Percentiles rank a stretch among this genome's conserved stretches.
These are phyloP conservation scores for Oligia strigilis DNA, from an alignment of 2,888 invertebrate species.

Conservation along the genomic window DNA sequence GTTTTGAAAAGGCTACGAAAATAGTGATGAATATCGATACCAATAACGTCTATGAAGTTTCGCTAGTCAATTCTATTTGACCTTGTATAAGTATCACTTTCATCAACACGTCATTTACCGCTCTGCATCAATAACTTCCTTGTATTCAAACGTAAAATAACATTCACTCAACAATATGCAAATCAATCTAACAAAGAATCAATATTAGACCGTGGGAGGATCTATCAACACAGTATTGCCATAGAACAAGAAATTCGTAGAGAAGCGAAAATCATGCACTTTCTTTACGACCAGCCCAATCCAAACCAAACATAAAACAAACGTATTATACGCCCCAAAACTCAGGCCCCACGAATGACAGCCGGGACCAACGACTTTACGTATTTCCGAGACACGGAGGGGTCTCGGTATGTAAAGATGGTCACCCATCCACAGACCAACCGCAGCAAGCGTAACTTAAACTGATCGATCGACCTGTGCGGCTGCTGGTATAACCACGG, in stretches of 20 bases:
- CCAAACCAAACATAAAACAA: not conserved
- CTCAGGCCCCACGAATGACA: too few species aligned
- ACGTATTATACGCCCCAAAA: too few species aligned
- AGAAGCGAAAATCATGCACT: not conserved
- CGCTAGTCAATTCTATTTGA: not conserved
- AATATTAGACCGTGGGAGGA: constrained; percentile 56
- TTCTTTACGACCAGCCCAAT: not conserved
- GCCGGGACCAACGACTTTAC: too few species aligned
- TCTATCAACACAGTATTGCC: constrained; percentile 42
- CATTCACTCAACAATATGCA: constrained; percentile 49
- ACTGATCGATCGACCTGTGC: too few species aligned
- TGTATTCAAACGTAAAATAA: constrained; percentile 29
- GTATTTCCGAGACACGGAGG: too few species aligned
- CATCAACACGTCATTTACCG: constrained; percentile 12
- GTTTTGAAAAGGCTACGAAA: not conserved
- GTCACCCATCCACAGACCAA: too few species aligned
- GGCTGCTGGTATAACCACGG: too few species aligned
- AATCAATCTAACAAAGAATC: constrained; percentile 47
- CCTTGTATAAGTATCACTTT: constrained; percentile 4
- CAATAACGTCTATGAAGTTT: not conserved
- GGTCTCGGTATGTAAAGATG: too few species aligned
- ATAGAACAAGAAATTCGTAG: constrained; percentile 7
- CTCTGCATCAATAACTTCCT: constrained; percentile 24
- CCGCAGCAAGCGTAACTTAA: too few species aligned
- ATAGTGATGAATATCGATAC: not conserved